Conservation (phyloP, 2,888 invertebrate species). For the Mesoligia furuncula region DNA sequence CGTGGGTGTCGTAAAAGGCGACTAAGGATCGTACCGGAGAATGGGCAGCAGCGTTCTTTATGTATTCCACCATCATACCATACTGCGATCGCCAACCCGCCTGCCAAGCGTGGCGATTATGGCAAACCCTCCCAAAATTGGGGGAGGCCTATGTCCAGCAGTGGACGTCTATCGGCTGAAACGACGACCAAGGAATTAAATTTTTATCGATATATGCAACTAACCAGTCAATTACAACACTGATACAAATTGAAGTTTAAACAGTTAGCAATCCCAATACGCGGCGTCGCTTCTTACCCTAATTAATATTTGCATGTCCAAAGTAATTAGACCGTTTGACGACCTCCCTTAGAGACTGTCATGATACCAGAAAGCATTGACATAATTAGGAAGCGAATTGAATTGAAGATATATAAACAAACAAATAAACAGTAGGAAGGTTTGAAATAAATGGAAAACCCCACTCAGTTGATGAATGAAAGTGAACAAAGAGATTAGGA, state of each 20-base stretch:
- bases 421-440: neutral
- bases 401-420: neutral
- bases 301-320: constrained; percentile 59
- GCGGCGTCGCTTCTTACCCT: constrained; percentile 9
- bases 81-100: too few relatives aligned
- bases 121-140: too few relatives aligned
- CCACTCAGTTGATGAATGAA: neutral
- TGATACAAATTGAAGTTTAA: neutral
- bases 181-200: neutral
- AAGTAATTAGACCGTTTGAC: constrained; percentile 42
- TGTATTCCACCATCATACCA: too few relatives aligned
- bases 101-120: too few relatives aligned
- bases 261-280: constrained; percentile 18
- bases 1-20: too few relatives aligned
- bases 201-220: neutral
- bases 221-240: neutral
- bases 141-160: too few relatives aligned
- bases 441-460: constrained; percentile 3
- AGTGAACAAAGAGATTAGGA: constrained; percentile 10
- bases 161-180: too few relatives aligned
- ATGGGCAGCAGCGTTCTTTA: too few relatives aligned
- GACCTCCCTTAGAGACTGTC: constrained; percentile 45
- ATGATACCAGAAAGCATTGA: neutral
- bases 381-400: constrained; percentile 17
- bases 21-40: too few relatives aligned